Evolutionary conservation across 2,888 invertebrate genomes (phyloP).

Genomic region (Melanophora roralis): DNA sequence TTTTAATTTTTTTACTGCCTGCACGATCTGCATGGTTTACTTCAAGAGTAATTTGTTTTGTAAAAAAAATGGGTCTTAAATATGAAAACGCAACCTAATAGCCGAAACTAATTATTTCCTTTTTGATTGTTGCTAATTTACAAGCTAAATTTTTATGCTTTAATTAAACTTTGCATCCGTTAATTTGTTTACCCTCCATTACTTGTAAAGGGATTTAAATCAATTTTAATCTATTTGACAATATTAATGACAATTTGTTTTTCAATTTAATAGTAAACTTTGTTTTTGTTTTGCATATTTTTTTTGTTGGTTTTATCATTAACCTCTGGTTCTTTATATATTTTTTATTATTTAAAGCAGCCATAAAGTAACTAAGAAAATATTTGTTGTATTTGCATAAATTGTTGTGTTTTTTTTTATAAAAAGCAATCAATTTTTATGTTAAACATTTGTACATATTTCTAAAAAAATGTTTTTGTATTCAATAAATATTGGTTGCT

Average conservation of each 20-base stretch:
- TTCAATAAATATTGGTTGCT: background rate
- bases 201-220: background rate
- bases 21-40: too few species aligned
- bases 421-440: conserved; percentile 42
- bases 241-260: conserved; percentile 8
- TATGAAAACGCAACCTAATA: too few species aligned
- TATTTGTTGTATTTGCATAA: conserved; percentile 8
- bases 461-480: background rate
- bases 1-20: too few species aligned
- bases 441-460: conserved; percentile 23
- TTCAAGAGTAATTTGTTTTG: too few species aligned
- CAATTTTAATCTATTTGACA: background rate
- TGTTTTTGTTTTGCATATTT: background rate
- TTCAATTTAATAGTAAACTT: background rate
- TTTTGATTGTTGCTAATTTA: too few species aligned
- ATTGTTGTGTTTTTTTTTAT: too few species aligned
- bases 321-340: conserved; percentile 39
- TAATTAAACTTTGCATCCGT: too few species aligned
- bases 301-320: conserved; percentile 43
- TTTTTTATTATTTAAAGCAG: background rate
- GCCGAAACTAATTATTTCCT: too few species aligned
- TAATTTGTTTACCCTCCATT: too few species aligned
- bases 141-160: too few species aligned
- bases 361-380: background rate
- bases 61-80: too few species aligned